phyloP scores from a whole-genome alignment of 1,140 invertebrate species.

The Sycophila sp. region DNA sequence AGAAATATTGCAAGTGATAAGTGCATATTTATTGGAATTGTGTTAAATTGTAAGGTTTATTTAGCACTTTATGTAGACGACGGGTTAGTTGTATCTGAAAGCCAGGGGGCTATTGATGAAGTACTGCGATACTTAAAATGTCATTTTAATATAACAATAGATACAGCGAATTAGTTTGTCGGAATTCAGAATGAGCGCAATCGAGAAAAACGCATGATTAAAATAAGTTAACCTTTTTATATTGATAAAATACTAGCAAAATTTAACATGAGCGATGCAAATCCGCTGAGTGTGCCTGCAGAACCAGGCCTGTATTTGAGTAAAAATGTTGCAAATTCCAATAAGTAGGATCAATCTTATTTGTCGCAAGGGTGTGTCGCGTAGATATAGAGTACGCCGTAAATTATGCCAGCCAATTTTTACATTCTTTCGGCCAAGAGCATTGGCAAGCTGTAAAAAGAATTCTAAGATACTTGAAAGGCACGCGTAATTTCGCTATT shows the following conservation, averaged over 20 bases:
- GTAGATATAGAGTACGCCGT: conserved; percentile 18
- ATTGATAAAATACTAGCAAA: background rate
- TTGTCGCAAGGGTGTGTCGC: conserved; percentile 48
- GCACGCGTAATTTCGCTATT: conserved; percentile 12
- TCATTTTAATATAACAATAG: conserved; percentile 47
- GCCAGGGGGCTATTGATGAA: conserved; percentile 27
- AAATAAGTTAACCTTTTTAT: background rate
- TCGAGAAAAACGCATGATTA: conserved; percentile 18
- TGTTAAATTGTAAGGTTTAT: background rate
- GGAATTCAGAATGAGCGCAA: conserved; percentile 47
- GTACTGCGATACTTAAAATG: conserved; percentile 41
- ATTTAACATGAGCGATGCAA: background rate
- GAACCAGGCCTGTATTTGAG: background rate
- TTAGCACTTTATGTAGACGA: conserved; percentile 44
- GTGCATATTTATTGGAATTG: conserved; percentile 36
- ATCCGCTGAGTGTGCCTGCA: background rate
- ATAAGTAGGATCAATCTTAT: conserved; percentile 55
- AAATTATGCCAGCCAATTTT: background rate
- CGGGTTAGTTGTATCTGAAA: conserved; percentile 48
- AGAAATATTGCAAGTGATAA: conserved; percentile 39
- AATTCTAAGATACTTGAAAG: conserved; percentile 31
- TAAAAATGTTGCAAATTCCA: background rate
- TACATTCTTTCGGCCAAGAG: background rate
- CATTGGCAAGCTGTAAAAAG: conserved; percentile 36
- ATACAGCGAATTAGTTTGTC: conserved; percentile 38